Conservation (phyloP, 2,113 vertebrate genomes). For the Megatriorchis doriae region DNA sequence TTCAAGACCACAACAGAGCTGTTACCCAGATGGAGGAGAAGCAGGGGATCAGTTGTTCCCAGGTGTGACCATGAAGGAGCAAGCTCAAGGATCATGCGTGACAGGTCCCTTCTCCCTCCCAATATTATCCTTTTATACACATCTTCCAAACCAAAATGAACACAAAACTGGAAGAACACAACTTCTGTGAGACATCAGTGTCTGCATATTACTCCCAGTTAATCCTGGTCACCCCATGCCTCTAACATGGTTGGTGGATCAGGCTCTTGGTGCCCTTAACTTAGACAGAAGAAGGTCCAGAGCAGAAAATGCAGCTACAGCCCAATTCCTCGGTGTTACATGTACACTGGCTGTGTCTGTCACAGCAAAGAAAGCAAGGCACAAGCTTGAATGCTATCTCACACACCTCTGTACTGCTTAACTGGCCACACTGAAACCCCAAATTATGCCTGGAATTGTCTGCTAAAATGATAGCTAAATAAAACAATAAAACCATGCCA, state of each 20-base stretch:
- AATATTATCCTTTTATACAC: not conserved
- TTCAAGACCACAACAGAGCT: not conserved
- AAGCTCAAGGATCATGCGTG: not conserved
- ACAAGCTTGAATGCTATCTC: not conserved
- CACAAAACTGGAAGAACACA: not conserved
- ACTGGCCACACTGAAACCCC: not conserved
- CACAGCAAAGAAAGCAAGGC: not conserved
- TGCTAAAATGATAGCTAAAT: not conserved
- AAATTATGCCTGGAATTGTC: not conserved
- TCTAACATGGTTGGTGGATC: not conserved
- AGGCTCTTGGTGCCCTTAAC: not conserved
- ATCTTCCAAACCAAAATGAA: not conserved
- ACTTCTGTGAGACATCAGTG: not conserved
- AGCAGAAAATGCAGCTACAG: not conserved
- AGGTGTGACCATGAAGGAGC: not conserved
- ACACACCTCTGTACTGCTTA: not conserved
- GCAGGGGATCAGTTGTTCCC: not conserved
- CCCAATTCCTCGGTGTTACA: fast-evolving
- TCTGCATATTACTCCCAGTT: not conserved
- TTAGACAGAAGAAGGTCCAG: not conserved
- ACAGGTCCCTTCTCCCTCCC: not conserved
- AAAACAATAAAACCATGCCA: not conserved
- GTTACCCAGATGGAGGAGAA: not conserved
- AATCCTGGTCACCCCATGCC: not conserved
- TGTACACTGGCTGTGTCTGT: not conserved